Evolutionary conservation across 2,113 vertebrate species (phyloP).

Genomic region (Hippocampus abdominalis): DNA sequence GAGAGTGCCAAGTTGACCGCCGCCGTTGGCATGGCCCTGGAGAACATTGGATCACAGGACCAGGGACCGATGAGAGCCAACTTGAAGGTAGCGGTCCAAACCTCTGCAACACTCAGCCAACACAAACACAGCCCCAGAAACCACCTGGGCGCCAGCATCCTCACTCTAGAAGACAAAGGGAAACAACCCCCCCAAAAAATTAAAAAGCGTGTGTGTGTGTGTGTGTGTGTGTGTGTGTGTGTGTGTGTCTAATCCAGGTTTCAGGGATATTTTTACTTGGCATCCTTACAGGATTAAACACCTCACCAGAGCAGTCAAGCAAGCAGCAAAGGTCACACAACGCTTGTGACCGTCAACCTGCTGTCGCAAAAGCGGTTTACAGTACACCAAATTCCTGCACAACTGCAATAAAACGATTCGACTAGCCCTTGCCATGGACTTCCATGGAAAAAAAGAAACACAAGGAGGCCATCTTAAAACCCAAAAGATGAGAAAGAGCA

Average conservation of each 20-base stretch:
- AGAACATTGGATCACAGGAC: constrained; percentile 80
- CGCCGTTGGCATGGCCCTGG: constrained; percentile 68
- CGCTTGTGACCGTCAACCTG: background rate
- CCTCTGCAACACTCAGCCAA: constrained; percentile 28
- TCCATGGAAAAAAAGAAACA: background rate
- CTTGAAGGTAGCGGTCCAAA: constrained; percentile 65
- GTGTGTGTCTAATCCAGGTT: background rate
- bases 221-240: background rate
- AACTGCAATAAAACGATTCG: background rate
- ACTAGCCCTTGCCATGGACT: background rate
- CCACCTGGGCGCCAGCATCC: constrained; percentile 31
- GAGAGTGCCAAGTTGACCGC: constrained; percentile 74
- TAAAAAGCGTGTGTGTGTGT: background rate
- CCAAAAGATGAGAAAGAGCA: background rate
- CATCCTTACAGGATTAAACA: constrained; percentile 8
- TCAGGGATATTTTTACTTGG: constrained; percentile 11
- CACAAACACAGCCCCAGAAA: constrained; percentile 32
- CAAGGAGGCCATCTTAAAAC: background rate
- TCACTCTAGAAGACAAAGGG: background rate
- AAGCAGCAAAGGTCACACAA: background rate
- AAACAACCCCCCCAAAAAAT: background rate
- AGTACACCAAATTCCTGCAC: background rate
- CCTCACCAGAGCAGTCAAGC: background rate
- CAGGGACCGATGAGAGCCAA: constrained; percentile 82
- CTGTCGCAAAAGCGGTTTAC: background rate